Conservation (phyloP, 2,888 invertebrate genomes). For the Noctua pronuba region DNA sequence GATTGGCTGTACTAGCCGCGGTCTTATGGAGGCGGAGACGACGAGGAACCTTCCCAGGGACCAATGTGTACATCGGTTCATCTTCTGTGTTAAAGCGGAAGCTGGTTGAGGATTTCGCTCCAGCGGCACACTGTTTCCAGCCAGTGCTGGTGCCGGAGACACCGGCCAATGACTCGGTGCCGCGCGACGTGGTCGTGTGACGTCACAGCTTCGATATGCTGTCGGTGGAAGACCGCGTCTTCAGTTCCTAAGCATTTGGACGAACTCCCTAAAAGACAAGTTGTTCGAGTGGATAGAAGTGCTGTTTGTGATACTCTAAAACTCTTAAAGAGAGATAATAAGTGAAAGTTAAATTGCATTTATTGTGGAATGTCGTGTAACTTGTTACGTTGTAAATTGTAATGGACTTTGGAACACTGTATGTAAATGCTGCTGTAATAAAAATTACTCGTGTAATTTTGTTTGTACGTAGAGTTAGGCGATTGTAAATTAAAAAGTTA, state of each 20-base stretch:
- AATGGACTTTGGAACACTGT: constrained; percentile 75
- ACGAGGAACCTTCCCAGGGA: constrained; percentile 89
- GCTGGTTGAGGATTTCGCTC: constrained; percentile 91
- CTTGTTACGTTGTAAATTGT: constrained; percentile 74
- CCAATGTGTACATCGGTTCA: constrained; percentile 91
- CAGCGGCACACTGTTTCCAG: constrained; percentile 89
- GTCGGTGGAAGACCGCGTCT: constrained; percentile 89
- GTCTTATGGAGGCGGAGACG: constrained; percentile 90
- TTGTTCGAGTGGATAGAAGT: constrained; percentile 75
- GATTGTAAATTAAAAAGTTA: constrained; percentile 87
- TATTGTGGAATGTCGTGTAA: constrained; percentile 77
- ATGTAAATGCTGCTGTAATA: constrained; percentile 84
- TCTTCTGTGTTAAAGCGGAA: constrained; percentile 91
- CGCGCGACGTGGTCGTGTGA: constrained; percentile 92
- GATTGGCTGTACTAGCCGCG: constrained; percentile 88
- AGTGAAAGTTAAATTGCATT: constrained; percentile 77
- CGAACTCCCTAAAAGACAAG: constrained; percentile 75
- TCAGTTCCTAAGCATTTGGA: constrained; percentile 89
- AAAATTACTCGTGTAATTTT: constrained; percentile 82
- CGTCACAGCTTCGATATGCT: constrained; percentile 91
- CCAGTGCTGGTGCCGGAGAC: constrained; percentile 90
- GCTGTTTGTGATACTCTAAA: constrained; percentile 75
- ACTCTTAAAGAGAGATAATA: constrained; percentile 70
- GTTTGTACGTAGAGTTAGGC: constrained; percentile 84
- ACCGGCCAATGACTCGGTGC: constrained; percentile 82